Evolutionary conservation across 2,113 vertebrate species (phyloP).

Genomic region (Lichenostomus cassidix): DNA sequence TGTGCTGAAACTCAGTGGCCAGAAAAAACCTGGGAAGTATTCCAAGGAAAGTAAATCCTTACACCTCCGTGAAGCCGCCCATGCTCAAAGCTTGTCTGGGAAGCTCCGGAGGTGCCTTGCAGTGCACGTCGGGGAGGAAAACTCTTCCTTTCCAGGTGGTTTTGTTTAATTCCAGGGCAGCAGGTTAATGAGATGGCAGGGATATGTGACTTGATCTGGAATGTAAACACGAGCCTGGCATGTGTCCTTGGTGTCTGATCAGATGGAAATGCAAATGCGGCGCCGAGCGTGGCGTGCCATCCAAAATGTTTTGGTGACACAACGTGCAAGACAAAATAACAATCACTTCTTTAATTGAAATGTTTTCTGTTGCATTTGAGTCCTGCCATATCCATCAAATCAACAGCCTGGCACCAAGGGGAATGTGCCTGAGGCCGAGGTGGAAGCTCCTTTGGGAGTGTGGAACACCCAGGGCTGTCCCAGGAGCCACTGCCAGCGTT

Average conservation of each 20-base stretch:
- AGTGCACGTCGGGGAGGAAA: accelerated
- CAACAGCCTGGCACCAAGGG: background rate
- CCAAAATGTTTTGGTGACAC: conserved; percentile 56
- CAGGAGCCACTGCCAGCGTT: accelerated
- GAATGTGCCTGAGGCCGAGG: background rate
- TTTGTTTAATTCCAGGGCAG: conserved; percentile 49
- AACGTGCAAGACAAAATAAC: conserved; percentile 24
- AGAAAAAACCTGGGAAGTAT: background rate
- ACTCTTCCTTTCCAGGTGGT: conserved; percentile 14
- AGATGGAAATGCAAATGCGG: conserved; percentile 51
- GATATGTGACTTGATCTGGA: conserved; percentile 38
- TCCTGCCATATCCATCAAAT: background rate
- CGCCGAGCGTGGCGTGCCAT: background rate
- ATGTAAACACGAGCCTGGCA: conserved; percentile 51
- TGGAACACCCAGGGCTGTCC: background rate
- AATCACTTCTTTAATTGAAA: background rate
- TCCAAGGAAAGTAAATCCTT: background rate
- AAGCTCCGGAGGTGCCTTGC: background rate
- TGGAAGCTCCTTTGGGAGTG: background rate
- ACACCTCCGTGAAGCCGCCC: background rate
- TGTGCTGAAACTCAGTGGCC: background rate
- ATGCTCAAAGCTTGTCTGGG: background rate
- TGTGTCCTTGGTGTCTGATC: conserved; percentile 26
- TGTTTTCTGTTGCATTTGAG: conserved; percentile 9
- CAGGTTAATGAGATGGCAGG: conserved; percentile 60